phyloP scores from a whole-genome alignment of 2,888 invertebrate species.

The Synergus umbraculus region DNA sequence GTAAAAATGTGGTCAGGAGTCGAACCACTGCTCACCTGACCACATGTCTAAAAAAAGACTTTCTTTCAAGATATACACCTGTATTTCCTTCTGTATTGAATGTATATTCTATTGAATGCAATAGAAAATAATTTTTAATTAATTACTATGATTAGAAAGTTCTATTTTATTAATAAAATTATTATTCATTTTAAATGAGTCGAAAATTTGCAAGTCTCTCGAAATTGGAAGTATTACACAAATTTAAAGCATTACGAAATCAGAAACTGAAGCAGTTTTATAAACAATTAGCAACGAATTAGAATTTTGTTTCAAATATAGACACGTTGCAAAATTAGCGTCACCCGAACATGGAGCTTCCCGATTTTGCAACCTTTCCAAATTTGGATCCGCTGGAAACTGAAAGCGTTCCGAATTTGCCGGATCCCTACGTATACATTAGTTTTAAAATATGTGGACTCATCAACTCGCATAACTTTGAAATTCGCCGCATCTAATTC shows the following conservation, averaged over 20 bases:
- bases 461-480: constrained; percentile 38
- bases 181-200: too few species aligned
- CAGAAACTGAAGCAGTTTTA: too few species aligned
- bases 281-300: background rate
- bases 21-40: background rate
- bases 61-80: background rate
- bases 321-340: background rate
- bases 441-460: constrained; percentile 35
- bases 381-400: background rate
- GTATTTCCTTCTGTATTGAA: background rate
- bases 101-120: background rate
- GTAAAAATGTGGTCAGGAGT: constrained; percentile 16
- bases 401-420: background rate
- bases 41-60: background rate
- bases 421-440: background rate
- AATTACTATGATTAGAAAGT: too few species aligned
- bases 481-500: constrained; percentile 37
- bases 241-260: too few species aligned
- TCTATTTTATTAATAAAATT: too few species aligned
- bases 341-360: background rate
- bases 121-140: too few species aligned
- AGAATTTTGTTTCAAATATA: background rate
- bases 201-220: too few species aligned
- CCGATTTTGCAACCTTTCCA: background rate
- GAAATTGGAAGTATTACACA: too few species aligned